Conservation (phyloP, 2,888 invertebrate species). For the Eustalomyia histrio region DNA sequence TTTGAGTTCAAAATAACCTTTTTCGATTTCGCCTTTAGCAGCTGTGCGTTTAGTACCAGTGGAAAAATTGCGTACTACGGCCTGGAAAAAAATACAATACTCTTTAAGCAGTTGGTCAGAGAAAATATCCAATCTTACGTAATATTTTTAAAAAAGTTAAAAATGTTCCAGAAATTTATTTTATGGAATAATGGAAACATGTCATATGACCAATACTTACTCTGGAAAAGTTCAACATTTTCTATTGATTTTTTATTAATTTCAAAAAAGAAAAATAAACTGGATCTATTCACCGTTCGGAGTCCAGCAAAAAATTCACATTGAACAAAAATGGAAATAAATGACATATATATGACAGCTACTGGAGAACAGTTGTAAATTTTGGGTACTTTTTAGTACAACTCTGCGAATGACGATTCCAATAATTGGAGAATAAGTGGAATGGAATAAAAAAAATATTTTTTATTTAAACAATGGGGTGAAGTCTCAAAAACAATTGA, state of each 20-base stretch:
- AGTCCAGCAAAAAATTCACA: conserved; percentile 34
- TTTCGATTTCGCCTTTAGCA: conserved; percentile 71
- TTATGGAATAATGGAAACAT: neutral
- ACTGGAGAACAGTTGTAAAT: conserved; percentile 57
- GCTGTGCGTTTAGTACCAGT: conserved; percentile 70
- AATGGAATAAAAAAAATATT: too few species aligned
- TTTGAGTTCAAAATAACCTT: conserved; percentile 74
- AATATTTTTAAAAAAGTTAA: conserved; percentile 32
- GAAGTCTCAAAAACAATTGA: too few species aligned
- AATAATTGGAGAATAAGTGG: too few species aligned
- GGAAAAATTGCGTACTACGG: conserved; percentile 76
- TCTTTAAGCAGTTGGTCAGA: neutral
- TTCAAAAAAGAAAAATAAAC: neutral
- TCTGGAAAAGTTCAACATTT: conserved; percentile 77
- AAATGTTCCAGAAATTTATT: neutral
- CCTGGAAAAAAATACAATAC: conserved; percentile 66
- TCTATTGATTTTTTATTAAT: conserved; percentile 68
- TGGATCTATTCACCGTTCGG: neutral
- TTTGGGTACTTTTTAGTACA: conserved; percentile 6
- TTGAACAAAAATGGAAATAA: conserved; percentile 19
- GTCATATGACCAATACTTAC: conserved; percentile 69
- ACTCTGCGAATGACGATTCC: too few species aligned
- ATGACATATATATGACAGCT: conserved; percentile 38
- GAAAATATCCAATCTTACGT: conserved; percentile 61
- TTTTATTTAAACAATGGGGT: too few species aligned